Conservation (phyloP, 2,113 vertebrate genomes). For the Miniopterus natalensis region DNA sequence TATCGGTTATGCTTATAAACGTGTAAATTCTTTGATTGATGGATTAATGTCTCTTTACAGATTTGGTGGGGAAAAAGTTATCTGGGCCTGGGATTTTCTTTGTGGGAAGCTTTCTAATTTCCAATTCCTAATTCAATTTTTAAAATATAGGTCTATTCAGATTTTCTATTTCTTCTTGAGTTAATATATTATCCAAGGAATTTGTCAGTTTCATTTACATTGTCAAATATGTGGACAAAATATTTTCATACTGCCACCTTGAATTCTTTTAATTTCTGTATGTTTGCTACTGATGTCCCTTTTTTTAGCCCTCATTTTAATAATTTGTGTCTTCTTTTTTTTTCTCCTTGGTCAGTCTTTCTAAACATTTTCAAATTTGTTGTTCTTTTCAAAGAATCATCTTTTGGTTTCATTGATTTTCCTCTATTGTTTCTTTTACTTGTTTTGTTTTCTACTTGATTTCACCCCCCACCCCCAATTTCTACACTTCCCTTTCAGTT, state of each 20-base stretch:
- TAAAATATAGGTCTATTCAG: not conserved
- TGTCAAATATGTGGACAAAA: not conserved
- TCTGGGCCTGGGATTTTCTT: not conserved
- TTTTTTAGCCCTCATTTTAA: slow-evolving; percentile 5
- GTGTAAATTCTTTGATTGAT: too few species aligned
- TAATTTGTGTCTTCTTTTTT: not conserved
- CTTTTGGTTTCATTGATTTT: not conserved
- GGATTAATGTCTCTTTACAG: not conserved
- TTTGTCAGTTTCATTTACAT: not conserved
- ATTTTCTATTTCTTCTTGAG: not conserved
- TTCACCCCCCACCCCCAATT: not conserved
- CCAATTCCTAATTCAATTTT: not conserved
- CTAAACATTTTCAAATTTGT: not conserved
- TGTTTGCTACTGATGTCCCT: not conserved
- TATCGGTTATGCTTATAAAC: too few species aligned
- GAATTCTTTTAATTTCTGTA: not conserved
- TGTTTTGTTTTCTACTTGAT: not conserved
- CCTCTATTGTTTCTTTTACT: not conserved
- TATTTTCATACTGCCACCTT: not conserved
- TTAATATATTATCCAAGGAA: not conserved
- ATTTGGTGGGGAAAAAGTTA: not conserved
- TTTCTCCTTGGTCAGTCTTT: not conserved
- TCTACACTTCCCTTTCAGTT: not conserved
- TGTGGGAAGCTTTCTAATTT: not conserved
- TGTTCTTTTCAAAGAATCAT: not conserved